Conservation (phyloP, 2,113 vertebrate genomes). For the Macrotus californicus region DNA sequence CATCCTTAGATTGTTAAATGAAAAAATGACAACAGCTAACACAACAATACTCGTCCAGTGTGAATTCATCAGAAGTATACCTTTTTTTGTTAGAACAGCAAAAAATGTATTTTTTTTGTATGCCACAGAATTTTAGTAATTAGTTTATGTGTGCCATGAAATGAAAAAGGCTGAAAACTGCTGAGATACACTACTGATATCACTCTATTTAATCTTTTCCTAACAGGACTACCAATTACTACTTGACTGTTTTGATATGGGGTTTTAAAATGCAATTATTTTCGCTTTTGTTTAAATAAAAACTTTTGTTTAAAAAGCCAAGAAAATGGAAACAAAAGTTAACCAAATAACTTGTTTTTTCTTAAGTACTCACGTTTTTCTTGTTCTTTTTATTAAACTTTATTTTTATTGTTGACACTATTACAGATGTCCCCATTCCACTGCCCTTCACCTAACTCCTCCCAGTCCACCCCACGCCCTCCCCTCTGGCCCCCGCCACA, state of each 20-base stretch:
- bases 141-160: background rate
- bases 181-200: background rate
- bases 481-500: too few relatives aligned
- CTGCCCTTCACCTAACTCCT: too few relatives aligned
- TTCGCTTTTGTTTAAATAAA: background rate
- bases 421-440: too few relatives aligned
- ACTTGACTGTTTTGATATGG: background rate
- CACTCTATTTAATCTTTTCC: background rate
- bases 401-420: too few relatives aligned
- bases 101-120: background rate
- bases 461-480: too few relatives aligned
- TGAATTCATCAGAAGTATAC: background rate
- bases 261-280: background rate
- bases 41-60: background rate
- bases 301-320: background rate
- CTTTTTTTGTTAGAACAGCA: background rate
- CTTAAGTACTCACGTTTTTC: background rate
- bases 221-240: background rate
- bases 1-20: background rate
- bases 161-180: background rate
- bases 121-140: background rate
- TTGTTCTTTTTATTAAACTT: too few relatives aligned
- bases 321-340: constrained; percentile 3
- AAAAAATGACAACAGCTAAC: background rate
- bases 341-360: background rate